These are phyloP conservation scores for Sylvicapra grimmia DNA, from an alignment of 2,113 vertebrate genomes.

Conservation along the genomic window DNA sequence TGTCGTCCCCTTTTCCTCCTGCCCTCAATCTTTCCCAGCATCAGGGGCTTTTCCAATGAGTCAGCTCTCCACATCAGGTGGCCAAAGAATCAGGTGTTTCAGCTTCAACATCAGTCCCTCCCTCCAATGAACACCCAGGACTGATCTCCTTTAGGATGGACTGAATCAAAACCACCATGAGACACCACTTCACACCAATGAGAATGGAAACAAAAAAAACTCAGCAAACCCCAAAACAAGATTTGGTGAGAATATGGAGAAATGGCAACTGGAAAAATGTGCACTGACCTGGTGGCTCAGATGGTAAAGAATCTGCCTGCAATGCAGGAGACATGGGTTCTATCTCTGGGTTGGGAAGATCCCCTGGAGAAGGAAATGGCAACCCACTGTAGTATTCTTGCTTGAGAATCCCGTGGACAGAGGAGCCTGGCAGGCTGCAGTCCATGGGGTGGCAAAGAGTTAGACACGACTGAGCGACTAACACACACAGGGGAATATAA, in stretches of 20 bases:
- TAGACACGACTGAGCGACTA: neutral
- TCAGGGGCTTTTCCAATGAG: no score
- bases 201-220: neutral
- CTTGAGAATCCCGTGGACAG: neutral
- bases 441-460: neutral
- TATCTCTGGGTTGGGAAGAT: neutral
- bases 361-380: neutral
- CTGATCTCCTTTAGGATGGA: no score
- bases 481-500: neutral
- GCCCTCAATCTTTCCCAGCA: no score
- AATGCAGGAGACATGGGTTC: neutral
- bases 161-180: neutral
- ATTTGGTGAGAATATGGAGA: neutral
- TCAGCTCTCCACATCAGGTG: no score
- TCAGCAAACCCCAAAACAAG: neutral
- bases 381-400: neutral
- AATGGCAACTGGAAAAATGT: neutral
- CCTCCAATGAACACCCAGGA: no score
- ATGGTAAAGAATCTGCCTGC: neutral
- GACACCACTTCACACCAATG: neutral
- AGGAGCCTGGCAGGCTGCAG: neutral
- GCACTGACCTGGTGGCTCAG: neutral
- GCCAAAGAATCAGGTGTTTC: no score
- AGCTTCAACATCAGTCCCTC: no score
- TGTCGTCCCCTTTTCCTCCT: neutral